Base-by-base conservation (phyloP, 2,113 vertebrate species). In the Phalacrocorax carbo region DNA sequence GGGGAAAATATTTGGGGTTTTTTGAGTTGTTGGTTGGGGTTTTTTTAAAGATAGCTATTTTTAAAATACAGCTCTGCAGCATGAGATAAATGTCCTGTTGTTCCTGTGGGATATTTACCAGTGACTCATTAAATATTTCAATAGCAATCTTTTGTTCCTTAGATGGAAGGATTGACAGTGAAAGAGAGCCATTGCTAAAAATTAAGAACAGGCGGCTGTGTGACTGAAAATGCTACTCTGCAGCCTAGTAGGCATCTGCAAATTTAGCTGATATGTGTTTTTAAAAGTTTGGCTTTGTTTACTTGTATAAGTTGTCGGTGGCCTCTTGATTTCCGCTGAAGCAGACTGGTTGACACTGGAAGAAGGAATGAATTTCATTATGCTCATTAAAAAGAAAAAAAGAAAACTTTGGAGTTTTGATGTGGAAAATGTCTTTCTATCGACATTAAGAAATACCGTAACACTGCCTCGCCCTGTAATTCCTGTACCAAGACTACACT, bases 31-130 rank as follows among this genome's bases (percentile, higher is more conserved):
- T 83, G n/a, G n/a, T 48, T 48, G 11, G 11, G 4, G 46, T 15
- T 44, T 60, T 71, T 89, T 73, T 23, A 3, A 64, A 85, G 19
- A 62, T 10, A 51, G 21, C 75, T 88, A 65, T 90, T 96, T 94
- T 87, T 52, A 71, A 93, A 96, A 92, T 64, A 80, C 42, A 75
- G 38, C n/a, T 83, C 85, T 88, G 77, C n/a, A 87, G 64, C 58
- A 25, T 51, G 62, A 93, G 75, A 93, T 94, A 83, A 92, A 88
- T 86, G 79, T 73, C 68, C 60, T 90, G 79, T 69, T 97, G 80
- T 86, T 94, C 88, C 91, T 86, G 62, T n/a, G 83, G 84, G 73
- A 72, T 79, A 70, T 89, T 93, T 95, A 79, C 60, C 85, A 92
- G 40, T 87, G 86, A 82, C 81, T 91, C 77, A 68, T 76, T 84